These are phyloP conservation scores for Lordiphosa mommai DNA, from an alignment of 1,140 invertebrate genomes.

Conservation along the genomic window DNA sequence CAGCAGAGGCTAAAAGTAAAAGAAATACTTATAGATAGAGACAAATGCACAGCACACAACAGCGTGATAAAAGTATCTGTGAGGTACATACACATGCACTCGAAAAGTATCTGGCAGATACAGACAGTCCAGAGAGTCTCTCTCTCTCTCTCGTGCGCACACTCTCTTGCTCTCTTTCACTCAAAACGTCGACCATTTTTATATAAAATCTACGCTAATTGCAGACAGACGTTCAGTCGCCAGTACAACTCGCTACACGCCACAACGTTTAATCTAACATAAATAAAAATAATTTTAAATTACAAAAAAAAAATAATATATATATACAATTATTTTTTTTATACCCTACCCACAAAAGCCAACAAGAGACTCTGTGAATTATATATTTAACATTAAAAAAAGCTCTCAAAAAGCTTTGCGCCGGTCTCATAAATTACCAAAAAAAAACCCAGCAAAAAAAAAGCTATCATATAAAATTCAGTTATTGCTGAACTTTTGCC, in stretches of 20 bases:
- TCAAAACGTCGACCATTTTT: constrained; percentile 38
- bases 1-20: constrained; percentile 9
- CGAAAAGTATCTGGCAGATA: constrained; percentile 11
- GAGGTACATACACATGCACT: constrained; percentile 43
- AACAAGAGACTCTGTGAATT: constrained; percentile 54
- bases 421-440: constrained; percentile 67
- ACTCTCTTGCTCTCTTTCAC: constrained; percentile 19
- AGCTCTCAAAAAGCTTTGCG: constrained; percentile 70
- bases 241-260: constrained; percentile 55
- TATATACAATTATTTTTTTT: constrained; percentile 35
- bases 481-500: constrained; percentile 76
- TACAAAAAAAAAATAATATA: constrained; percentile 20
- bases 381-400: constrained; percentile 45
- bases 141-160: constrained; percentile 11
- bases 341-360: constrained; percentile 26
- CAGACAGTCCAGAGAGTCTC: not conserved
- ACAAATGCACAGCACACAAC: too few relatives aligned
- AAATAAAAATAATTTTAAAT: constrained; percentile 3
- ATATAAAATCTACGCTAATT: constrained; percentile 58
- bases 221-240: constrained; percentile 78
- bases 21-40: constrained; percentile 38
- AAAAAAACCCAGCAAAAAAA: constrained; percentile 20
- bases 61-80: constrained; percentile 29
- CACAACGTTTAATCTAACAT: constrained; percentile 25
- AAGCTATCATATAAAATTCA: constrained; percentile 55